Base-by-base conservation (phyloP, 2,113 vertebrate genomes). In the Synchiropus splendidus region DNA sequence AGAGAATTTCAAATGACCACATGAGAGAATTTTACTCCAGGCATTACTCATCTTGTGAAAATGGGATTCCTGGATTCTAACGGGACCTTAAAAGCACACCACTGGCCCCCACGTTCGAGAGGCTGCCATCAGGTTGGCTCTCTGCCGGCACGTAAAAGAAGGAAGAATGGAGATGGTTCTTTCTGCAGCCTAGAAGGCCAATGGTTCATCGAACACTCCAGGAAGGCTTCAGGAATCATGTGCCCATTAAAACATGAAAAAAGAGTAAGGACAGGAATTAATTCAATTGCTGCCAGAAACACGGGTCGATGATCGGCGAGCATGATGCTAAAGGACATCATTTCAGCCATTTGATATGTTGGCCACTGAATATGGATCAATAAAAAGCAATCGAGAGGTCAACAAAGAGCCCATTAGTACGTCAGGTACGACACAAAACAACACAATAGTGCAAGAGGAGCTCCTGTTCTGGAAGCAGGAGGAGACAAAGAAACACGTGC, bases 1-100 rank as follows among this genome's bases (percentile, higher is more conserved):
- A n/a, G 44, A 33, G 15, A 56, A 65, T 77, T 58, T 41, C 42
- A 69, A 77, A 69, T 68, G 66, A 73, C 64, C 71, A 53, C 18
- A 47, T 60, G 36, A 38, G 55, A 59, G 45, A 53, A 54, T 75
- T 75, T 74, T 49, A 72, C 75, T 64, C 0, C 8, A 27, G 58
- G 67, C 67, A 53, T 73, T 63, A 64, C 69, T 75, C 67, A 59
- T 66, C 60, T 49, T 6, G 55, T 54, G 43, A 54, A 75, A 74
- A 77, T 66, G 59, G 58, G 73, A 64, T 71, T 68, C 57, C 45
- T 36, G 44, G 37, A 74, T 64, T 78, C 67, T 48, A 46, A 51
- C 39, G 64, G 57, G 64, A 61, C 68, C 42, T 30, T 40, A 54
- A 75, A 64, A 71, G 75, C 49, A 67, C 65, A 70, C 73, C 32